phyloP scores from a whole-genome alignment of 2,113 vertebrate species.

The Chaenogobius annularis region DNA sequence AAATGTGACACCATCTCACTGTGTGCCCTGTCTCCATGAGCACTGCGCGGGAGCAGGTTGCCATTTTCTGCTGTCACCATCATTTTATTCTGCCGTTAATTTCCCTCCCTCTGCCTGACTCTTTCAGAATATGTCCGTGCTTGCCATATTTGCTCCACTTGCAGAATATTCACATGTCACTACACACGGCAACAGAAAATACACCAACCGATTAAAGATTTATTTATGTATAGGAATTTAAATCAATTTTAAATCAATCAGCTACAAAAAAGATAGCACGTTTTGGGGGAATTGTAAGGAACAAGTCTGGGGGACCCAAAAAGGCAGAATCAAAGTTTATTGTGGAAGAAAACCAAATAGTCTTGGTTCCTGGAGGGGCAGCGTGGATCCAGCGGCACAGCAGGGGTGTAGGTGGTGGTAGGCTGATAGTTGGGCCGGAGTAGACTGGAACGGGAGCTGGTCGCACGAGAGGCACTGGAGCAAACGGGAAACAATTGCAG shows the following conservation, averaged over 20 bases:
- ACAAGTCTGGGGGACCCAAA: no score
- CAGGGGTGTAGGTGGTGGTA: no score
- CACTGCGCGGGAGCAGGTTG: conserved; percentile 46
- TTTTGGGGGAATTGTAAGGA: neutral
- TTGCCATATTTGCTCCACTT: conserved; percentile 51
- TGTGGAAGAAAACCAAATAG: no score
- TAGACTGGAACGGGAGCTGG: no score
- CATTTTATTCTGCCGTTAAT: conserved; percentile 68
- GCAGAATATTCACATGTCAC: conserved; percentile 57
- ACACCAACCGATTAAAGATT: conserved; percentile 28
- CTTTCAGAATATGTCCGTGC: conserved; percentile 6
- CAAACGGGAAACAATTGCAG: no score
- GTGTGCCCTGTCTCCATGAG: conserved; percentile 36
- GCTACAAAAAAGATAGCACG: neutral
- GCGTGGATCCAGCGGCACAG: no score
- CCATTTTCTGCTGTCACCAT: conserved; percentile 72
- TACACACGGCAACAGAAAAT: conserved; percentile 42
- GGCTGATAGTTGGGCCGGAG: no score
- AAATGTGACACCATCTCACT: conserved; percentile 37
- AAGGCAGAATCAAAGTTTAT: no score
- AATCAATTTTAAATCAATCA: neutral
- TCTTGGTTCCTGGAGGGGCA: no score
- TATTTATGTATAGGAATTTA: neutral
- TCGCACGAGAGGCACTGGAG: no score
- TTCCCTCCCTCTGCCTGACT: conserved; percentile 31